A percentile compares a stretch with the other conserved stretches of the same genome.
Evolutionary conservation across 2,113 vertebrate species (phyloP).

Genomic region (Clarias magur): DNA sequence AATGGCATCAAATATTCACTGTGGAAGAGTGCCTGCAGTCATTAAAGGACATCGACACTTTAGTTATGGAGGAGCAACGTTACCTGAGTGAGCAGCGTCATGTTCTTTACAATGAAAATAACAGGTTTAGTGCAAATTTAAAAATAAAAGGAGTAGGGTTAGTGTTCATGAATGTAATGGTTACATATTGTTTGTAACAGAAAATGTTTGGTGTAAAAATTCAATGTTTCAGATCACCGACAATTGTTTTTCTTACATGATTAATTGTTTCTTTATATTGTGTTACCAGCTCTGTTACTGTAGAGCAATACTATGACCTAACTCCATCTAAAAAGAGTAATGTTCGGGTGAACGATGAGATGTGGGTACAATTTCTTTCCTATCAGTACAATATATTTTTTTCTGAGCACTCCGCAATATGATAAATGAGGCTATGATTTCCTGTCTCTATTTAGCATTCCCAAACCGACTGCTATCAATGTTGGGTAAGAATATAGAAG

Average conservation of each 20-base stretch:
- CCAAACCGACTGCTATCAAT: constrained; percentile 73
- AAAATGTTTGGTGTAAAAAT: not conserved
- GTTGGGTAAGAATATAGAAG: constrained; percentile 60
- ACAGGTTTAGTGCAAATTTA: not conserved
- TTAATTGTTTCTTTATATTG: constrained; percentile 18
- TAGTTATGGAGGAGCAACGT: constrained; percentile 60
- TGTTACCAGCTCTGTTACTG: constrained; percentile 63
- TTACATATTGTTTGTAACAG: not conserved
- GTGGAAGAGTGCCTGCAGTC: constrained; percentile 41
- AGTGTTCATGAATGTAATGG: not conserved
- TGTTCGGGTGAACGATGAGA: constrained; percentile 71
- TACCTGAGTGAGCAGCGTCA: constrained; percentile 58
- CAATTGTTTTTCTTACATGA: not conserved
- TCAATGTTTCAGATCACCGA: not conserved
- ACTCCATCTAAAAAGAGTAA: constrained; percentile 70
- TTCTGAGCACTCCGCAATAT: not conserved
- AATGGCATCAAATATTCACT: constrained; percentile 49
- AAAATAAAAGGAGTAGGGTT: not conserved
- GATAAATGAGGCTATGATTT: not conserved
- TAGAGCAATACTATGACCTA: constrained; percentile 60
- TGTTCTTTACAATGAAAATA: not conserved
- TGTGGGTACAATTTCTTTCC: constrained; percentile 64
- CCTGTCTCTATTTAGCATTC: constrained; percentile 67
- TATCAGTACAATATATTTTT: not conserved
- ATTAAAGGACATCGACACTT: constrained; percentile 64